Evolutionary conservation across 2,113 vertebrate species (phyloP), one percentile per base, ranked within the genome.

Genomic region (Caretta caretta): DNA sequence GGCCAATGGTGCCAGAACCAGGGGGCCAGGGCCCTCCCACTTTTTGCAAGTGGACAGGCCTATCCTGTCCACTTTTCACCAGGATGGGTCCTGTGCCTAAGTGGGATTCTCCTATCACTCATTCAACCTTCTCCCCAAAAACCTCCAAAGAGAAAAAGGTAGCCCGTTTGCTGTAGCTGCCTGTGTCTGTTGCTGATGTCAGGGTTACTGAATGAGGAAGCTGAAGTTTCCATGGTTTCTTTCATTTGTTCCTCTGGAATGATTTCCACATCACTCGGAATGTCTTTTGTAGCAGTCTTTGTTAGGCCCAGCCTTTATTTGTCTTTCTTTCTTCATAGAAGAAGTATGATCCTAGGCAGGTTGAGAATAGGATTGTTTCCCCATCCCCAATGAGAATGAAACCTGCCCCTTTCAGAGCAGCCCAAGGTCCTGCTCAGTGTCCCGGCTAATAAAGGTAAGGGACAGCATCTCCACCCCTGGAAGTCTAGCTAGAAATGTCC

Each of bases 101-200:
- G 51, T 25, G 6, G 6, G 54, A 3, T 17, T 62, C 5, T 88
- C 27, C 4, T n/a, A 1, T 50, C 1, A 20, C 17, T 20, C 57
- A 10, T 65, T 75, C 72, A 35, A 0, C 9, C 6, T 4, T 8
- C 1, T 38, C 27, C 72, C 25, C 16, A 31, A 72, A 6, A 24
- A 20, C 35, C 38, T 46, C 62, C 72, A 31, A 78, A 48, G 24
- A 4, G 14, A 14, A 12, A 51, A 19, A 49, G 31, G 75, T 17
- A 27, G 1, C 11, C 24, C 4, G 0, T 16, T 76, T n/a, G 3
- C 24, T 7, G 3, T 14, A 0, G 42, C 72, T 88, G 65, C 31
- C n/a, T 8, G 2, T 48, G n/a, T 84, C 84, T 31, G 19, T 38
- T 35, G 31, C 13, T 72, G 57, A 2, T 29, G 10, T 16, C 65